phyloP scores from a whole-genome alignment of 2,888 invertebrate genomes.

The Hirtodrosophila duncani region DNA sequence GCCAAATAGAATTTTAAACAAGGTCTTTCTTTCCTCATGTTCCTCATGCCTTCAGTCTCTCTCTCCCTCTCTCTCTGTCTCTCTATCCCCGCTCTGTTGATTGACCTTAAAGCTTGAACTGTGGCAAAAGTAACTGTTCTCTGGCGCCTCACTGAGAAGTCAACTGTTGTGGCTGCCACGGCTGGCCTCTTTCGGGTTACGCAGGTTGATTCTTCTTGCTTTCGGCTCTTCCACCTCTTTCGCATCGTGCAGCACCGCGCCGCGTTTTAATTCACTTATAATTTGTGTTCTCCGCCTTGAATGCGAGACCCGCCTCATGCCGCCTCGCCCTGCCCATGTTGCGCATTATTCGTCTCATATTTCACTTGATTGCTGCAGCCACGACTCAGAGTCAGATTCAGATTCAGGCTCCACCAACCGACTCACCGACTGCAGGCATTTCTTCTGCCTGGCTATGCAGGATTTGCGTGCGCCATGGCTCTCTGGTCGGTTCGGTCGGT shows the following conservation, averaged over 20 bases:
- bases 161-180: no score
- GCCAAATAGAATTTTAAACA: slow-evolving; percentile 64
- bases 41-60: not conserved
- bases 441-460: slow-evolving; percentile 7
- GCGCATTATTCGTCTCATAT: slow-evolving; percentile 54
- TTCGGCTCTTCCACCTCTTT: slow-evolving; percentile 17
- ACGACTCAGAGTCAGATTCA: slow-evolving; percentile 19
- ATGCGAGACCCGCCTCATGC: not conserved
- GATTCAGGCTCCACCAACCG: slow-evolving; percentile 14
- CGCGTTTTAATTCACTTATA: slow-evolving; percentile 59
- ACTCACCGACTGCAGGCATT: slow-evolving; percentile 19
- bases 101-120: slow-evolving; percentile 62
- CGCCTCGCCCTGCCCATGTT: not conserved
- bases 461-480: slow-evolving; percentile 29
- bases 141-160: slow-evolving; percentile 7
- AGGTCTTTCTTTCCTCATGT: slow-evolving; percentile 16
- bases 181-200: slow-evolving; percentile 7
- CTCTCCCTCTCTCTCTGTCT: not conserved
- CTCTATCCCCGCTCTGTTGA: slow-evolving; percentile 32
- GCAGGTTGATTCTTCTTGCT: slow-evolving; percentile 4
- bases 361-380: slow-evolving; percentile 50
- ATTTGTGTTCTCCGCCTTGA: slow-evolving; percentile 28
- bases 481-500: not conserved
- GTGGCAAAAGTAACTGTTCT: slow-evolving; percentile 47
- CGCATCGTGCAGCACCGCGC: slow-evolving; percentile 12